phyloP scores from a whole-genome alignment of 1,140 invertebrate species.

The Conus betulinus region DNA sequence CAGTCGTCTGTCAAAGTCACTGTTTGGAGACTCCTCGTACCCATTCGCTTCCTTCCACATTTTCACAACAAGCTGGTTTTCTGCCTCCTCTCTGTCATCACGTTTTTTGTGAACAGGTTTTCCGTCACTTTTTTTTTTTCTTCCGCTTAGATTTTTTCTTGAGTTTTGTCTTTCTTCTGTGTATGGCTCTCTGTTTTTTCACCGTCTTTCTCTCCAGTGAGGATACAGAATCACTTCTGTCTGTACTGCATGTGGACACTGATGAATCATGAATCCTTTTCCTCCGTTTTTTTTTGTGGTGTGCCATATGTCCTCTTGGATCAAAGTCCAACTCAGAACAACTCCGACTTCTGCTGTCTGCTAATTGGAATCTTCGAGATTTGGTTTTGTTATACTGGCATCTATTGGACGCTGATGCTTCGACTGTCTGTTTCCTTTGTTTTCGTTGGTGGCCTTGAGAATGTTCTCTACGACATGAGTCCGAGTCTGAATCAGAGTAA shows the following conservation, averaged over 20 bases:
- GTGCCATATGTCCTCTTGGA: not conserved
- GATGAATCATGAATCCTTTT: not conserved
- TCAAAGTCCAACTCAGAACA: not conserved
- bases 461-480: not conserved
- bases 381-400: not conserved
- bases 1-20: not conserved
- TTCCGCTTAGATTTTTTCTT: not conserved
- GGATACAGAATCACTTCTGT: not conserved
- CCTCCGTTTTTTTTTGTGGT: not conserved
- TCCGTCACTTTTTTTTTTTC: not conserved
- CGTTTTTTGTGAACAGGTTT: not conserved
- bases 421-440: not conserved
- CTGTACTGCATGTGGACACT: not conserved
- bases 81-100: not conserved
- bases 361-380: not conserved
- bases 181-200: not conserved
- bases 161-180: not conserved
- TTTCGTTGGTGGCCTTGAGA: not conserved
- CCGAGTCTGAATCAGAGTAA: not conserved
- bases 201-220: not conserved
- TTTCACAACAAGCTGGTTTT: not conserved
- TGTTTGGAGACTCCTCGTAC: not conserved
- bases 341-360: not conserved
- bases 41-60: conserved; percentile 2
- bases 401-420: not conserved